Conservation (phyloP, 1,140 invertebrate species). For the Papilio polytes region DNA sequence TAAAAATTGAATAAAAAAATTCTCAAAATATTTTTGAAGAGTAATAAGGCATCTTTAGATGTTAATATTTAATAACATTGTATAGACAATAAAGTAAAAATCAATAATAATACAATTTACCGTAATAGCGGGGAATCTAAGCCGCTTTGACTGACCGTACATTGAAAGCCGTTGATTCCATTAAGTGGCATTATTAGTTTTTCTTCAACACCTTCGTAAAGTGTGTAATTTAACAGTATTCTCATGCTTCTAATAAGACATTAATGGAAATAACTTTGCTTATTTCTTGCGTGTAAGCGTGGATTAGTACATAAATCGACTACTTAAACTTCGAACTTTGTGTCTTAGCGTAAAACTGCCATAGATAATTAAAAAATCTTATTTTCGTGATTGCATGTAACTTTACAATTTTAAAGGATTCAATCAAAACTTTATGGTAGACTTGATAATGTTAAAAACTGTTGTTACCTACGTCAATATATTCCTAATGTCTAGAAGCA, state of each 20-base stretch:
- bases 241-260: slow-evolving; percentile 19
- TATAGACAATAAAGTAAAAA: neutral
- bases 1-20: neutral
- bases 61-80: neutral
- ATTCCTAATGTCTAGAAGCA: neutral
- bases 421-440: too few species aligned
- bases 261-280: neutral
- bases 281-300: neutral
- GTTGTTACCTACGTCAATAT: neutral
- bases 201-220: slow-evolving; percentile 8
- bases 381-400: too few species aligned
- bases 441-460: too few species aligned
- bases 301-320: neutral
- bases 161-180: slow-evolving; percentile 12
- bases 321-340: neutral
- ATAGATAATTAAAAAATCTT: too few species aligned
- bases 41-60: neutral
- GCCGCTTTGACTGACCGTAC: slow-evolving; percentile 15
- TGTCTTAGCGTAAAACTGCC: too few species aligned
- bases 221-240: slow-evolving; percentile 31
- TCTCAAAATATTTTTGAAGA: neutral
- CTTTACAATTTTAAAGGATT: neutral
- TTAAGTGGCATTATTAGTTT: slow-evolving; percentile 28
- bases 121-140: slow-evolving; percentile 6
- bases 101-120: neutral